Conservation (phyloP, 2,888 invertebrate species). For the Limnephilus auricula region DNA sequence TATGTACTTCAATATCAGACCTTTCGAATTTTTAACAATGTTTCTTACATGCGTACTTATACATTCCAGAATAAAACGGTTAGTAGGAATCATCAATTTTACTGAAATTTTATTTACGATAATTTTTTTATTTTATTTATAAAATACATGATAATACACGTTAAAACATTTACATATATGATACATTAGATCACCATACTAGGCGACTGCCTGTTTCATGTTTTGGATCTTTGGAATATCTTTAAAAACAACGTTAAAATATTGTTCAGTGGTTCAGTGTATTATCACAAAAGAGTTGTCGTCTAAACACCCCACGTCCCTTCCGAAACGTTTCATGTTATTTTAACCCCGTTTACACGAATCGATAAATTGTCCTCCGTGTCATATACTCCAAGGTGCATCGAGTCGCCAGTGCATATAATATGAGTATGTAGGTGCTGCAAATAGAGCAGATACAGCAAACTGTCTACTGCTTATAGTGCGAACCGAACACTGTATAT, state of each 20-base stretch:
- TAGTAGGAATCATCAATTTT: not conserved
- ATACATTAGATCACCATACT: too few species aligned
- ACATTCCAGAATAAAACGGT: not conserved
- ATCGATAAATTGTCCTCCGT: not conserved
- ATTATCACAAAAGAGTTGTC: not conserved
- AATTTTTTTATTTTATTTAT: too few species aligned
- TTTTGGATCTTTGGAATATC: too few species aligned
- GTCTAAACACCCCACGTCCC: not conserved
- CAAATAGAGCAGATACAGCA: not conserved
- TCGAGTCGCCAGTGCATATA: not conserved
- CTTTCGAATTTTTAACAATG: too few species aligned
- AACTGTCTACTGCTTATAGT: not conserved
- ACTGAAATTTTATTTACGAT: not conserved
- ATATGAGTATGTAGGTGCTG: too few species aligned
- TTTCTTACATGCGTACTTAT: too few species aligned
- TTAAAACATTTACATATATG: too few species aligned
- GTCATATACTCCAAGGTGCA: not conserved
- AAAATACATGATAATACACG: too few species aligned
- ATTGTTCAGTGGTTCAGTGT: too few species aligned
- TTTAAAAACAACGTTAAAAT: too few species aligned
- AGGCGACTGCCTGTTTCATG: too few species aligned
- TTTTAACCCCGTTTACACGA: not conserved
- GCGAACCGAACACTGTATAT: not conserved
- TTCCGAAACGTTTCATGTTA: not conserved
- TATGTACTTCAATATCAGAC: too few species aligned